Percentiles rank a stretch among this genome's conserved stretches.
Conservation (phyloP, 2,797 vertebrate species). For the Sylvilagus floridanus region DNA sequence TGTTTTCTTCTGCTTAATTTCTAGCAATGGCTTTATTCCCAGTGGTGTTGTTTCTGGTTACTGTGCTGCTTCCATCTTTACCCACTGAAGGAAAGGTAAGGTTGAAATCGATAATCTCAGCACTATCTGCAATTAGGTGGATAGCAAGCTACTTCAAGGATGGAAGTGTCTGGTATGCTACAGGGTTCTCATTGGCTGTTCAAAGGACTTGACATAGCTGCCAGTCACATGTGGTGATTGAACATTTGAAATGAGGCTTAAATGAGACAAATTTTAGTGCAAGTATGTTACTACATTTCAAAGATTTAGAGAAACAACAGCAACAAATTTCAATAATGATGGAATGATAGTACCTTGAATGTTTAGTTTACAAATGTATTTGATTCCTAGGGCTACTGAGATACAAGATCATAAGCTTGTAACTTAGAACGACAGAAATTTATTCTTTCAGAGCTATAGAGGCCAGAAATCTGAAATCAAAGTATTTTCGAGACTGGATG, state of each 20-base stretch:
- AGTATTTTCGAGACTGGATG: background rate
- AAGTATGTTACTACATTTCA: background rate
- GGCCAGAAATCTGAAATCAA: background rate
- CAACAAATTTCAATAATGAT: background rate
- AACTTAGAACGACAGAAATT: background rate
- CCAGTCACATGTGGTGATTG: background rate
- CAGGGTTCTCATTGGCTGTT: background rate
- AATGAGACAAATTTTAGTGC: background rate
- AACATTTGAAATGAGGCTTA: background rate
- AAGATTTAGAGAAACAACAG: background rate
- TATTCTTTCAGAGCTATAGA: background rate
- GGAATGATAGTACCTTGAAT: background rate
- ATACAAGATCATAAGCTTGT: background rate
- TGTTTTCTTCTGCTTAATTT: conserved; percentile 62
- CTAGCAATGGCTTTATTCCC: conserved; percentile 81
- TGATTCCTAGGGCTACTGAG: background rate
- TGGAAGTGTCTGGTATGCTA: background rate
- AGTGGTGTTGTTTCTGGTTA: conserved; percentile 66
- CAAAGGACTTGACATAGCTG: background rate
- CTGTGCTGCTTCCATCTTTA: conserved; percentile 50
- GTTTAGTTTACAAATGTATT: background rate
- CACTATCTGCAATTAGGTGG: background rate
- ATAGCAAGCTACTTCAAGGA: background rate
- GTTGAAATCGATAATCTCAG: background rate
- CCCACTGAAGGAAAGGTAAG: conserved; percentile 78